Evolutionary conservation across 2,888 invertebrate species (phyloP).

Genomic region (Acleris holmiana): DNA sequence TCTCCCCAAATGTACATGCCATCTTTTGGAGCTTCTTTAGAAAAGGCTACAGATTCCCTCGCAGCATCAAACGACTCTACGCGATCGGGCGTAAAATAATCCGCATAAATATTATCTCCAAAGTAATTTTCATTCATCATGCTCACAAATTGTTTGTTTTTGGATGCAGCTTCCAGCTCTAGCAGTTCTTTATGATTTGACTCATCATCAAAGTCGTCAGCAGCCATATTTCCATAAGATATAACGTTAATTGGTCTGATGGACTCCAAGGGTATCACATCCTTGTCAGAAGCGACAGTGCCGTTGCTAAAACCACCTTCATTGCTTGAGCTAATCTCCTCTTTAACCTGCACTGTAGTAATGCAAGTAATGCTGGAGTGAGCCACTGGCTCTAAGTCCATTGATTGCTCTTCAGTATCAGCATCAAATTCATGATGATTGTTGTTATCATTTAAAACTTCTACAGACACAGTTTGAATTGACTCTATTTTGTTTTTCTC

Average conservation of each 20-base stretch:
- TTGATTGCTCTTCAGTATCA: slow-evolving; percentile 70
- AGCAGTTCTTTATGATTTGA: slow-evolving; percentile 71
- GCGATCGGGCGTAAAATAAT: slow-evolving; percentile 75
- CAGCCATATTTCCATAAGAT: slow-evolving; percentile 67
- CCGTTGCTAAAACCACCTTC: slow-evolving; percentile 67
- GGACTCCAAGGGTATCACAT: slow-evolving; percentile 60
- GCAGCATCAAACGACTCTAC: slow-evolving; percentile 70
- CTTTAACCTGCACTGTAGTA: slow-evolving; percentile 66
- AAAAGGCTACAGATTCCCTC: slow-evolving; percentile 53
- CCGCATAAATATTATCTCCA: slow-evolving; percentile 78
- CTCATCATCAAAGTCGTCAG: slow-evolving; percentile 70
- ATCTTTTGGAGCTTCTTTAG: slow-evolving; percentile 63
- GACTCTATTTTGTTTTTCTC: slow-evolving; percentile 49
- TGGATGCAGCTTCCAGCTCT: slow-evolving; percentile 70
- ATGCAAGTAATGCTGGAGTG: slow-evolving; percentile 51
- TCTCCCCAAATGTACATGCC: slow-evolving; percentile 73
- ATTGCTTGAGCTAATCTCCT: slow-evolving; percentile 70
- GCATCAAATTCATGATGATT: slow-evolving; percentile 65
- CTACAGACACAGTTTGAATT: slow-evolving; percentile 62
- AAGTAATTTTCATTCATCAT: slow-evolving; percentile 81
- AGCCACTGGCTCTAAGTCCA: slow-evolving; percentile 69
- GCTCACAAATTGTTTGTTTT: slow-evolving; percentile 75
- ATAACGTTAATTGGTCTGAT: slow-evolving; percentile 75
- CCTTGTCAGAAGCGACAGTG: slow-evolving; percentile 53
- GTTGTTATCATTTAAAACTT: slow-evolving; percentile 59